A percentile compares a stretch with the other conserved stretches of the same genome.
phyloP scores from a whole-genome alignment of 2,888 invertebrate species.

The Eudasyphora cyanicolor region DNA sequence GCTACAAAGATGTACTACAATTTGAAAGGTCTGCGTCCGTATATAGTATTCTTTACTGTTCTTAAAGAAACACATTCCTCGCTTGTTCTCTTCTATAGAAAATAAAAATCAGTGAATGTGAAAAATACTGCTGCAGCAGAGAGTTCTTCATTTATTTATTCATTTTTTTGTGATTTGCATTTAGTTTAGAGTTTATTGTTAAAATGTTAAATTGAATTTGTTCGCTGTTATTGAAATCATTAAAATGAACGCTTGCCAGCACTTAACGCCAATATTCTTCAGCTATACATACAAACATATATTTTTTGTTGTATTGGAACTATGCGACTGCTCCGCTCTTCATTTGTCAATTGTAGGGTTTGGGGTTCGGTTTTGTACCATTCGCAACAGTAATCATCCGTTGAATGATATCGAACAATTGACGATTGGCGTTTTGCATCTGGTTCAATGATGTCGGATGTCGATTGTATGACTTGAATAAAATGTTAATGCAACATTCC shows the following conservation, averaged over 20 bases:
- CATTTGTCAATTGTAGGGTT: slow-evolving; percentile 39
- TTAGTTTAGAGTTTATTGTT: slow-evolving; percentile 50
- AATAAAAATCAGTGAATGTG: slow-evolving; percentile 31
- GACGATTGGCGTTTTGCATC: slow-evolving; percentile 43
- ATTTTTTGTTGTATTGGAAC: slow-evolving; percentile 26
- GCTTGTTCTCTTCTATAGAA: neutral
- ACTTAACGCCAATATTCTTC: slow-evolving; percentile 9
- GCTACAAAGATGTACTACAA: neutral
- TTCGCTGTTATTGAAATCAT: slow-evolving; percentile 40
- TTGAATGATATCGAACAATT: slow-evolving; percentile 60
- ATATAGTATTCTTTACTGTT: neutral
- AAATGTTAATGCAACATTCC: neutral
- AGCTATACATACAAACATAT: neutral
- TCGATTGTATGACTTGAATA: neutral
- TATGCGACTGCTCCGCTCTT: slow-evolving; percentile 17
- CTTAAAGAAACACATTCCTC: neutral
- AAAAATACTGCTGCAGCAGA: neutral
- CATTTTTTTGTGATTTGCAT: slow-evolving; percentile 24
- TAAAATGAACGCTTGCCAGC: slow-evolving; percentile 34
- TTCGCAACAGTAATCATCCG: slow-evolving; percentile 25
- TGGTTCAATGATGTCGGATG: slow-evolving; percentile 34
- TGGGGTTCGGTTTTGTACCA: slow-evolving; percentile 32
- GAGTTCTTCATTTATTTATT: neutral
- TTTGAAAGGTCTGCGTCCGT: neutral
- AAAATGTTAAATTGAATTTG: slow-evolving; percentile 61